Evolutionary conservation across 2,888 invertebrate genomes (phyloP), one percentile per base, ranked within the genome.

Genomic region (Lobophora halterata): DNA sequence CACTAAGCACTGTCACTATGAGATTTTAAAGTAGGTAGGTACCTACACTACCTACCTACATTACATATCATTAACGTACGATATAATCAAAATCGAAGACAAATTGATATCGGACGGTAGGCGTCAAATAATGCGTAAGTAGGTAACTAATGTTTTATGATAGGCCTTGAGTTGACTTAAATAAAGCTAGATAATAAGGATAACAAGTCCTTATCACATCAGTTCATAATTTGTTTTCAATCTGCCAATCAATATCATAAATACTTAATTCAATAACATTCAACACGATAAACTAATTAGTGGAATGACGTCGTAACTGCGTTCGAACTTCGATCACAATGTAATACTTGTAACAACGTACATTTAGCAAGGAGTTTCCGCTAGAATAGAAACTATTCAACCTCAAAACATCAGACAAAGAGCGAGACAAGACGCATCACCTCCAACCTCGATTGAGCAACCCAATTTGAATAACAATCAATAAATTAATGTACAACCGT

Each of bases 391-490:
- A 65, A 61, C 65, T 66, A 68, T 61, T 60, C 70, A 75, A 74
- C 70, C 71, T 77, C 69, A 77, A 73, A 77, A 71, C 72, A 65
- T 67, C 62, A 54, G 59, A 75, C 72, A 76, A 80, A 82, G 72
- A 72, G 65, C 72, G 71, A 69, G 67, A 72, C 73, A 72, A 69
- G 74, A 62, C 75, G 58, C 75, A 79, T 80, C 81, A 82, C 79
- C 79, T 81, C 77, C 79, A 80, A 83, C 79, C 83, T 81, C 77
- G 75, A 85, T 86, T 83, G 83, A 85, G 82, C 82, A 83, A 83
- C 80, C 69, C 64, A 79, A 87, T 87, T 87, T 85, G 81, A 87
- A 87, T 86, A 83, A 87, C 86, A 87, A 87, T 87, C 80, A 85
- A 85, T 87, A 87, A 87, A 86, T 86, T 87, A 86, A 87, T 87